Conservation (phyloP, 2,113 vertebrate species). For the Ariopsis seemanni region DNA sequence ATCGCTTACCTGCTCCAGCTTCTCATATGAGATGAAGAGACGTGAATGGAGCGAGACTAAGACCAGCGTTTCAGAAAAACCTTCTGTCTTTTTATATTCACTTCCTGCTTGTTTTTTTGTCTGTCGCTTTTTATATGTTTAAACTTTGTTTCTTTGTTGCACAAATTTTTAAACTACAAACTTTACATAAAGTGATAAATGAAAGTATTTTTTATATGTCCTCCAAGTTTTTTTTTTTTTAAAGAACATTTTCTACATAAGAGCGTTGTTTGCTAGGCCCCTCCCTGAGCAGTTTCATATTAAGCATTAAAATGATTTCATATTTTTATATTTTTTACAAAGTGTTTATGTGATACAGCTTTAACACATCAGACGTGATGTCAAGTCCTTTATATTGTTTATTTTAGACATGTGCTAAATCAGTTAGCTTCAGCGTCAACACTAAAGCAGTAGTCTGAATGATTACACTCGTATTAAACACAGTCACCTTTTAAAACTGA, state of each 20-base stretch:
- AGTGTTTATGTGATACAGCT: constrained; percentile 45
- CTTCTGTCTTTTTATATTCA: constrained; percentile 31
- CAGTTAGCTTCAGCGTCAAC: constrained; percentile 30
- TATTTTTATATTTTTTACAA: constrained; percentile 41
- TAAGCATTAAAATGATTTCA: constrained; percentile 16
- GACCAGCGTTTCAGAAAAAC: constrained; percentile 60
- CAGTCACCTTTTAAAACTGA: constrained; percentile 12
- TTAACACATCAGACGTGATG: constrained; percentile 40
- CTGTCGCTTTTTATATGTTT: constrained; percentile 33
- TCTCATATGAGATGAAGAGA: constrained; percentile 91
- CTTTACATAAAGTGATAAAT: constrained; percentile 23
- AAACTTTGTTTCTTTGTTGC: constrained; percentile 30
- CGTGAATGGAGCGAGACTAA: constrained; percentile 74
- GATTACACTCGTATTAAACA: constrained; percentile 4
- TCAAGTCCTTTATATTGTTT: not conserved
- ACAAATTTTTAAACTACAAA: constrained; percentile 45
- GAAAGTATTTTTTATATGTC: constrained; percentile 52
- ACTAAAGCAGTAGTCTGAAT: constrained; percentile 7
- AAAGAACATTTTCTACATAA: not conserved
- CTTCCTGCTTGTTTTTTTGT: not conserved
- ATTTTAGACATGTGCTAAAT: not conserved
- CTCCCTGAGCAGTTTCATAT: constrained; percentile 14
- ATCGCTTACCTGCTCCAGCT: constrained; percentile 97
- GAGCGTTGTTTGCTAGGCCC: constrained; percentile 14
- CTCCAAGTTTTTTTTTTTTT: not conserved